Conservation (phyloP, 1,140 invertebrate species). For the Nephotettix cincticeps region DNA sequence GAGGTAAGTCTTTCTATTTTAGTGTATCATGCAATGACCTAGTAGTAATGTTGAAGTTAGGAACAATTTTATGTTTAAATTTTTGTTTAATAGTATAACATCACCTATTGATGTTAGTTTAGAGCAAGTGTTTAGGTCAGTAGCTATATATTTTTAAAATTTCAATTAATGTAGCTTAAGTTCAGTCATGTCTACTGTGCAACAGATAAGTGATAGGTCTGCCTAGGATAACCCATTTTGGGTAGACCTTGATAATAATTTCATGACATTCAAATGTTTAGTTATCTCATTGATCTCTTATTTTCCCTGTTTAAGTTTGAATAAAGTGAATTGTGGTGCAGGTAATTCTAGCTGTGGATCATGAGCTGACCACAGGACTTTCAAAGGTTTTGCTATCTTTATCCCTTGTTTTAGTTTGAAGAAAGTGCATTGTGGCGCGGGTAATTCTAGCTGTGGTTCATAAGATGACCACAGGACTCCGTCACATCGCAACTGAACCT, state of each 20-base stretch:
- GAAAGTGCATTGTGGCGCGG: constrained; percentile 28
- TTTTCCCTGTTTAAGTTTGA: neutral
- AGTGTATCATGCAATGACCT: constrained; percentile 26
- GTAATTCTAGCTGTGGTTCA: constrained; percentile 33
- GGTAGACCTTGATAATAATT: neutral
- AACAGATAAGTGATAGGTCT: neutral
- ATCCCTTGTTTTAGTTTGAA: constrained; percentile 4
- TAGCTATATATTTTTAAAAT: no score
- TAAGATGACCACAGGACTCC: constrained; percentile 39
- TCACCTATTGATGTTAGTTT: constrained; percentile 23
- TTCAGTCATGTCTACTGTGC: no score
- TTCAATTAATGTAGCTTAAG: no score
- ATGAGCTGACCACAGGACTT: constrained; percentile 39
- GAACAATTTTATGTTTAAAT: neutral
- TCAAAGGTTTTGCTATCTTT: no score
- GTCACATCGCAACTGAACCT: constrained; percentile 40
- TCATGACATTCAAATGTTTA: neutral
- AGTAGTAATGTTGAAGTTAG: constrained; percentile 20
- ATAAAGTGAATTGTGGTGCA: neutral
- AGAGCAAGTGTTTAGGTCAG: constrained; percentile 15
- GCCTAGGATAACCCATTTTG: neutral
- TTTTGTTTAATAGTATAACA: constrained; percentile 4
- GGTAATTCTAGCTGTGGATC: constrained; percentile 31
- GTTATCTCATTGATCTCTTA: neutral
- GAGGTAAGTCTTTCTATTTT: constrained; percentile 17